Base-by-base conservation (phyloP, 2,888 invertebrate genomes). In the Drosophila nr. perissopoda region DNA sequence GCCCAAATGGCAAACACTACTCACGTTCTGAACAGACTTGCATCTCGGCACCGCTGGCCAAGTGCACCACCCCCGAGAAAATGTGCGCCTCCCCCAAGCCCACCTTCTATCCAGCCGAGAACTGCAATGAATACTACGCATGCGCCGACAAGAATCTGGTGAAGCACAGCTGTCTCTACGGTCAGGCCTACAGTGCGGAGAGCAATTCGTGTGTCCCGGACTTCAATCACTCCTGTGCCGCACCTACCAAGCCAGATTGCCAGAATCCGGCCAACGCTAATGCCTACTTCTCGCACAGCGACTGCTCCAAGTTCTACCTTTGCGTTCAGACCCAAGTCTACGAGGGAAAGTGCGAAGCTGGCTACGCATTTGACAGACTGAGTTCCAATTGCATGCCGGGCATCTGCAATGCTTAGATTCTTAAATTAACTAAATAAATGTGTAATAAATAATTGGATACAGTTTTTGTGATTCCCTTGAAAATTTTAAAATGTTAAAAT, bases 301-400 rank as follows among this genome's bases (percentile, higher is more conserved):
- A 71, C 38, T 73, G 73, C 13, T 40, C 25, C 48, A 62, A 45
- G 16, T 73, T 71, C 27, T 73, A 71, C 21, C 27, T 66, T 11
- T 73, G 73, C 48, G 53, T 62, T 11, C 61, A 66, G 31, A 58
- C 6, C n/a, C 52, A 61, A 18, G 34, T 71, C 48, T 56, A 54
- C 11, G 73, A 73, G 36, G 73, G 73, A 34, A 71, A 71, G 33
- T 73, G 73, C 36, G 61, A 36, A 3, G 33, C 27, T 40, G 73
- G 73, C n/a, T 73, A 21, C 31, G 52, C 61, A 27, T 73, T 58
- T 11, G 71, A 73, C 38, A 71, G 27, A 3, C 18, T n/a, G n/a
- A 66, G 45, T 25, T 66, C 71, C 11, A 58, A 58, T 2, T 73
- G 73, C 53, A 42, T 49, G 38, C 36, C 16, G 1, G 73, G 73